These are phyloP conservation scores for Okamejei kenojei DNA, from an alignment of 2,797 vertebrate genomes.

Conservation along the genomic window DNA sequence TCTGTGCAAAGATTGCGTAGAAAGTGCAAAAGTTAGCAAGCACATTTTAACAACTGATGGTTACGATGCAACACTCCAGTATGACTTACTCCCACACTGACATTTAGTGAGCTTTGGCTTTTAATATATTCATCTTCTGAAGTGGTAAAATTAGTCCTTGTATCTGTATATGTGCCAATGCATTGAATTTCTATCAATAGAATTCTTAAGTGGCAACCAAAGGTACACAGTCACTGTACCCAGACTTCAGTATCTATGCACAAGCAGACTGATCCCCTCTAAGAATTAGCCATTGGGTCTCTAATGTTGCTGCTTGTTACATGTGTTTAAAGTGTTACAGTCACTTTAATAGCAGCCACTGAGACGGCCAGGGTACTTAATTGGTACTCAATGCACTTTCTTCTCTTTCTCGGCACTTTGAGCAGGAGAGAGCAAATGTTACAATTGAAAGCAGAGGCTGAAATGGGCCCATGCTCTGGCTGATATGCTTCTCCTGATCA, in stretches of 20 bases:
- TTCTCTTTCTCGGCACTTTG: not conserved
- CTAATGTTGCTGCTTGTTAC: not conserved
- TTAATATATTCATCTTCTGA: not conserved
- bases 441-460: not conserved
- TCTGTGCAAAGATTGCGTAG: not conserved
- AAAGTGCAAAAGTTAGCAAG: constrained; percentile 26
- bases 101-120: not conserved
- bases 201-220: not conserved
- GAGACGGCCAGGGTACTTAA: not conserved
- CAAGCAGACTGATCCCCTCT: not conserved
- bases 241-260: not conserved
- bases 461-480: not conserved
- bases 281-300: not conserved
- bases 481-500: not conserved
- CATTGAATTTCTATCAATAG: not conserved
- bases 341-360: not conserved
- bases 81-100: not conserved
- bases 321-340: not conserved
- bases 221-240: not conserved
- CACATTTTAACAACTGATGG: not conserved
- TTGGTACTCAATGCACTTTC: not conserved
- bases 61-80: not conserved
- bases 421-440: not conserved
- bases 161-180: not conserved
- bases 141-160: not conserved